Evolutionary conservation across 2,113 vertebrate species (phyloP), one percentile per base, ranked within the genome.

Genomic region (Crotalus horridus): DNA sequence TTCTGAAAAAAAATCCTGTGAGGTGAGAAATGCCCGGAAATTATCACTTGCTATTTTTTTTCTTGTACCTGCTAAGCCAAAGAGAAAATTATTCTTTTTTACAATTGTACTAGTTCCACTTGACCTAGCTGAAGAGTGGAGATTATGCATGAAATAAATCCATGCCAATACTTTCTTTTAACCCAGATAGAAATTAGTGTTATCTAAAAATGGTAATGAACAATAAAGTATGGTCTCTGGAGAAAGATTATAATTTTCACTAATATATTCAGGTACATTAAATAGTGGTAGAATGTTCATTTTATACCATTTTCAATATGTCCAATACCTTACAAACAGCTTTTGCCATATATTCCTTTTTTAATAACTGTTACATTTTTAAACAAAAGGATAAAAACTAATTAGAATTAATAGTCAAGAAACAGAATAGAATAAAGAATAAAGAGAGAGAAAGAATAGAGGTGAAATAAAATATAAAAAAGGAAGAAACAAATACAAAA

Each of bases 151-250:
- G 1, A 53, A 93, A 94, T 93, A 94, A 92, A 92, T 91, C 90
- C 94, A 87, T 94, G 9, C 10, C 94, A 87, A 54, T 93, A 90
- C 89, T 92, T 91, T 95, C 26, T 91, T 95, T 94, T 89, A 55
- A 95, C 92, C 92, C 90, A 95, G 91, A 91, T 43, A 91, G 96
- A 93, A 96, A 96, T 92, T 92, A 96, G 96, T 87, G 96, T 95
- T 96, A 96, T 94, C 89, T 92, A 93, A 94, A 96, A 89, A 90
- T 85, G 96, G 96, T 93, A 97, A 97, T 96, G n/a, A 97, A 94
- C 96, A 94, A 94, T 91, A 95, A 96, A 95, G 86, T 95, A 64
- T 59, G 94, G 89, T 90, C 93, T 92, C 91, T 64, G 94, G 93
- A 97, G 86, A 95, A 86, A 95, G 94, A 93, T 92, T 88, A 90